These are phyloP conservation scores for Piprites chloris DNA, from an alignment of 2,113 vertebrate species.

Conservation along the genomic window DNA sequence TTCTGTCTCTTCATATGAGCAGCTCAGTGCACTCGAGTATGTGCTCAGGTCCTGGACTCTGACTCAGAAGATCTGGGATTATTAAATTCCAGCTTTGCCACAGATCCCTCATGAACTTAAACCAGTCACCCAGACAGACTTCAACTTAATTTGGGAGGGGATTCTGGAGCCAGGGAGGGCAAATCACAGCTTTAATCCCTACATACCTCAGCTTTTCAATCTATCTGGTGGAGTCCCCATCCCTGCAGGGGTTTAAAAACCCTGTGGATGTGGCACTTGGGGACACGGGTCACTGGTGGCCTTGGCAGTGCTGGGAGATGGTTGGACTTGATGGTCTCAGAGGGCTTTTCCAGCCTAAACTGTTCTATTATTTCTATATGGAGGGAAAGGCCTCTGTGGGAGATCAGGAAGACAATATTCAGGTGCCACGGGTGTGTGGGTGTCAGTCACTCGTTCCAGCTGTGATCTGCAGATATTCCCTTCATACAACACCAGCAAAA, in stretches of 20 bases:
- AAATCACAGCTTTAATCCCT: neutral
- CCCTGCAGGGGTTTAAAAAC: neutral
- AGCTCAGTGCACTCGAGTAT: neutral
- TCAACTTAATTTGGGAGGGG: neutral
- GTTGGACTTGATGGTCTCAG: neutral
- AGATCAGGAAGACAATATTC: neutral
- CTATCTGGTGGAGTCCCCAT: no score
- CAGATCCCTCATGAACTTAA: neutral
- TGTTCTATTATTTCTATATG: accelerated
- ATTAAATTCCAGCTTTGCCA: neutral
- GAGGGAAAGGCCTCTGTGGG: neutral
- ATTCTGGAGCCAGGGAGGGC: neutral
- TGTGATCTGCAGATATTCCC: neutral
- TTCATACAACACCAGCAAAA: neutral
- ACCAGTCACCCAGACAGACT: neutral
- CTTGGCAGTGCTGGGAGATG: neutral
- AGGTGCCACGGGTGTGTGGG: neutral
- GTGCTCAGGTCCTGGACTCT: neutral
- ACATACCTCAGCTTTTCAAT: accelerated
- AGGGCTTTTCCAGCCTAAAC: neutral
- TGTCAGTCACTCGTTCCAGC: neutral
- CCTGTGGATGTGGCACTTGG: neutral
- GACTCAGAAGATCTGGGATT: neutral
- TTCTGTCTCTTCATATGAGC: neutral
- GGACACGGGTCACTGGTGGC: neutral